phyloP scores from a whole-genome alignment of 1,140 invertebrate genomes.

The Drosophila funebris region DNA sequence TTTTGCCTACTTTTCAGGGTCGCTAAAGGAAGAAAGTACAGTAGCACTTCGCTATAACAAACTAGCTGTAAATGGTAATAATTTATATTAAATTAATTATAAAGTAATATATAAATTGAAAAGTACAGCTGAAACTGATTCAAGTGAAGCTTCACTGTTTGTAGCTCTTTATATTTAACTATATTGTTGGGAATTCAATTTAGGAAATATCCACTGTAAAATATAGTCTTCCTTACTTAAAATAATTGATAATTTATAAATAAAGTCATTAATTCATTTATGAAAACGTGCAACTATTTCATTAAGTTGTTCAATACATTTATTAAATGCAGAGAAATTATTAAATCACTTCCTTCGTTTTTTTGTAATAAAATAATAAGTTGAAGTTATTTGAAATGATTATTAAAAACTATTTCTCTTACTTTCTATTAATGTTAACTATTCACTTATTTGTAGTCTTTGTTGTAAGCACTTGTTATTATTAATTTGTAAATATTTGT shows the following conservation, averaged over 20 bases:
- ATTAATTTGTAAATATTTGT: neutral
- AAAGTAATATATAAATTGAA: too few relatives aligned
- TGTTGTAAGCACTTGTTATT: neutral
- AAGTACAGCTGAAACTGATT: too few relatives aligned
- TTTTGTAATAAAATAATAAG: neutral
- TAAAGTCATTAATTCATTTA: neutral
- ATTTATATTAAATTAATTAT: too few relatives aligned
- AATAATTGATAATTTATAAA: neutral
- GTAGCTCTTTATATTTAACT: too few relatives aligned
- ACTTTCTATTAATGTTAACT: neutral
- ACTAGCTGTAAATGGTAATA: too few relatives aligned
- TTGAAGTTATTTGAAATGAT: neutral
- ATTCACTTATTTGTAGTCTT: neutral
- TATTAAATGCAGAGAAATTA: neutral
- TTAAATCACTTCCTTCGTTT: neutral
- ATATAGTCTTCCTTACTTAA: too few relatives aligned
- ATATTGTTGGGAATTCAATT: too few relatives aligned
- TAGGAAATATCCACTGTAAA: too few relatives aligned
- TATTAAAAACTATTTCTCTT: neutral
- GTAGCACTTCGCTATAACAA: neutral
- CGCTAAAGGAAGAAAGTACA: neutral
- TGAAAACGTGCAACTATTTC: neutral
- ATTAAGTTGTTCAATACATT: too few relatives aligned
- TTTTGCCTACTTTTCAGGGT: slow-evolving; percentile 66
- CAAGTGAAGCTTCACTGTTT: too few relatives aligned